Percentiles rank a stretch among this genome's conserved stretches.
Evolutionary conservation across 2,888 invertebrate genomes (phyloP).

Genomic region (Lepidochitona cinerea): DNA sequence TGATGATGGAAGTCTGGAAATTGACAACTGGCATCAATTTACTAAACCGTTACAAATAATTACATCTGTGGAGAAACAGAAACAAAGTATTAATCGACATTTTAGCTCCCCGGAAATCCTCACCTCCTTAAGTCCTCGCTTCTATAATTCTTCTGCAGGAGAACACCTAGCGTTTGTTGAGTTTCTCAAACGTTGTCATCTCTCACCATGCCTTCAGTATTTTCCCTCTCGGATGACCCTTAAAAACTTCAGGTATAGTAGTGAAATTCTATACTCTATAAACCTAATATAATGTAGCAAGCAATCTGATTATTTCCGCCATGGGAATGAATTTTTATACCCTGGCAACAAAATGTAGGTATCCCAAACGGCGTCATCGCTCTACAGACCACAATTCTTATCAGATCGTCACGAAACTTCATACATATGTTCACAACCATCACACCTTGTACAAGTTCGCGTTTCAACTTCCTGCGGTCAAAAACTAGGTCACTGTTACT

Average conservation of each 20-base stretch:
- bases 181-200: conserved; percentile 56
- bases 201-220: conserved; percentile 60
- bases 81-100: conserved; percentile 34
- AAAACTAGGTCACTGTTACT: too few species aligned
- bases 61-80: conserved; percentile 52
- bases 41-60: conserved; percentile 59
- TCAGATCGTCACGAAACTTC: too few species aligned
- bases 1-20: conserved; percentile 51
- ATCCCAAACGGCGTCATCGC: too few species aligned
- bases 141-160: conserved; percentile 33
- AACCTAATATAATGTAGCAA: too few species aligned
- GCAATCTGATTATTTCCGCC: too few species aligned
- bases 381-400: too few species aligned
- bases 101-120: conserved; percentile 45
- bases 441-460: too few species aligned
- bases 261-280: too few species aligned
- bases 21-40: conserved; percentile 45
- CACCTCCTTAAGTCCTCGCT: not conserved
- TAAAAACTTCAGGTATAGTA: conserved; percentile 52
- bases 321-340: too few species aligned
- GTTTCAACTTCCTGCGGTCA: too few species aligned
- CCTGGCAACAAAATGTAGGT: too few species aligned
- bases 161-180: conserved; percentile 58
- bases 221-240: conserved; percentile 66
- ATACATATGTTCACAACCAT: too few species aligned